Evolutionary conservation across 1,140 invertebrate genomes (phyloP).

Genomic region (Dendroctonus ponderosae): DNA sequence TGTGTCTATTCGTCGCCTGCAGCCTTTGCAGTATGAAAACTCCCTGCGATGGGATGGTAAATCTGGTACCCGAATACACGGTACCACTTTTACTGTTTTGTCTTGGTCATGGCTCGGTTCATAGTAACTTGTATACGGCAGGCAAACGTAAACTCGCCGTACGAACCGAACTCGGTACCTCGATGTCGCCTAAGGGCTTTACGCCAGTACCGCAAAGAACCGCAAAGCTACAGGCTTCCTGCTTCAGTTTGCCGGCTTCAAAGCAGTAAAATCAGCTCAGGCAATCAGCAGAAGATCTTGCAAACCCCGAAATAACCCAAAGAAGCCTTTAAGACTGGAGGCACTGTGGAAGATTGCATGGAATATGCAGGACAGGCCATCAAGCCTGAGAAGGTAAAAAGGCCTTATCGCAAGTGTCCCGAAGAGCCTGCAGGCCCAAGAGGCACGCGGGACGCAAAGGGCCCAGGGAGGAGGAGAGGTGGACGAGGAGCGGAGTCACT

Average conservation of each 20-base stretch:
- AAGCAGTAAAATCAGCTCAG: background rate
- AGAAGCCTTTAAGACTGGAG: too few species aligned
- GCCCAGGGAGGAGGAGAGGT: background rate
- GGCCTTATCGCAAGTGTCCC: too few species aligned
- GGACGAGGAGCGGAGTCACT: constrained; percentile 14
- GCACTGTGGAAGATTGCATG: too few species aligned
- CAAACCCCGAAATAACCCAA: too few species aligned
- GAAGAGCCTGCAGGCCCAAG: constrained; percentile 2
- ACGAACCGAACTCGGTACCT: constrained; percentile 14
- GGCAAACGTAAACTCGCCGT: constrained; percentile 15
- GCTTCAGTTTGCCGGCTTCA: background rate
- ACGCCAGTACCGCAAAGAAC: constrained; percentile 13
- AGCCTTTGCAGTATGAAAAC: constrained; percentile 18
- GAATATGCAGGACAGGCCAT: too few species aligned
- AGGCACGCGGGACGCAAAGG: constrained; percentile 11
- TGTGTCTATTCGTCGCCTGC: too few species aligned
- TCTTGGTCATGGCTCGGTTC: constrained; percentile 22
- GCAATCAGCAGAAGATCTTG: too few species aligned
- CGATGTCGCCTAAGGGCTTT: constrained; percentile 13
- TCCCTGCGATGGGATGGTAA: constrained; percentile 16
- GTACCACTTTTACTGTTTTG: constrained; percentile 29
- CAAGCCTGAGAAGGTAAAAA: too few species aligned
- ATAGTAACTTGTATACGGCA: constrained; percentile 25
- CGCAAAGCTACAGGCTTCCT: constrained; percentile 1
- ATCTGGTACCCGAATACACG: constrained; percentile 12